phyloP scores from a whole-genome alignment of 2,797 vertebrate species.

The Taeniopygia guttata region DNA sequence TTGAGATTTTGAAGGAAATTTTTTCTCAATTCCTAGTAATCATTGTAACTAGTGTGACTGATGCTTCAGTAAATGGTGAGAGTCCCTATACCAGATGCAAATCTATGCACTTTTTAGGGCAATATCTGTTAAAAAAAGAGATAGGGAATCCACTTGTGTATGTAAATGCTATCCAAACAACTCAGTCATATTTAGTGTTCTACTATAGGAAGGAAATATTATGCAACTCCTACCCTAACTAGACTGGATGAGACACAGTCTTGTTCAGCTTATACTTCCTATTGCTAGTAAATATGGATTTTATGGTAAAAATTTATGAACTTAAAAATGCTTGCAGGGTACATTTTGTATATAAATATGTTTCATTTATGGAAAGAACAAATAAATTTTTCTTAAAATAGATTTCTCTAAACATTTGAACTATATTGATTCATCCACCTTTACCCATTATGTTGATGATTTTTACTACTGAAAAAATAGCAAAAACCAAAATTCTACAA shows the following conservation, averaged over 20 bases:
- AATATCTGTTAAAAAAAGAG: background rate
- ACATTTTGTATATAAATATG: background rate
- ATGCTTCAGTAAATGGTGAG: background rate
- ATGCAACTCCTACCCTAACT: background rate
- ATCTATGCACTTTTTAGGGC: background rate
- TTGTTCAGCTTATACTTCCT: background rate
- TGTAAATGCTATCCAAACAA: background rate
- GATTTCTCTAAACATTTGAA: background rate
- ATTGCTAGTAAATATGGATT: background rate
- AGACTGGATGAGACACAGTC: background rate
- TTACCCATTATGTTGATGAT: background rate
- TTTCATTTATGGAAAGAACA: background rate
- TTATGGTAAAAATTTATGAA: background rate
- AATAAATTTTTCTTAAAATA: background rate
- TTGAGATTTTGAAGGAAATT: background rate
- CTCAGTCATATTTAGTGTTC: background rate
- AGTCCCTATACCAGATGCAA: background rate
- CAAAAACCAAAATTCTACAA: background rate
- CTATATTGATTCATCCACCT: background rate
- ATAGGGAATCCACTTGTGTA: background rate
- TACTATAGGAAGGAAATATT: background rate
- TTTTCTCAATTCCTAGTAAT: background rate
- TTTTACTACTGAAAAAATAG: background rate
- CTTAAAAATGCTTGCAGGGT: background rate
- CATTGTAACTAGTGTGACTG: background rate